These are phyloP conservation scores for Cheilosia impressa DNA, from an alignment of 2,888 invertebrate species.

Conservation along the genomic window DNA sequence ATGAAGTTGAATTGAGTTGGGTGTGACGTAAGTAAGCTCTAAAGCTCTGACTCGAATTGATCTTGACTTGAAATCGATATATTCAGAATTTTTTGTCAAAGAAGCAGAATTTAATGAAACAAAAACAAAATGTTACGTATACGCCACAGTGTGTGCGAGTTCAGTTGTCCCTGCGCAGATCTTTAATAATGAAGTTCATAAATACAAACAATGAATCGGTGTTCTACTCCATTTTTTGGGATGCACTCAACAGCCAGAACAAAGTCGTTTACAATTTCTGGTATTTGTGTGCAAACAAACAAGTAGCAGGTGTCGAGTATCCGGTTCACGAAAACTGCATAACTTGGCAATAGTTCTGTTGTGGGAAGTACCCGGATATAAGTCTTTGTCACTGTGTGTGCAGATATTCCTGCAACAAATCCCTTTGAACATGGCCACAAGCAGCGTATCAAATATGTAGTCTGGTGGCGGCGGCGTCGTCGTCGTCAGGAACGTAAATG, in stretches of 20 bases:
- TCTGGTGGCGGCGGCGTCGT: not conserved
- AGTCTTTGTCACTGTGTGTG: conserved; percentile 18
- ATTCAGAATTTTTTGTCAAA: not conserved
- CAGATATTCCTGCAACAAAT: not conserved
- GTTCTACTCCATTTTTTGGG: conserved; percentile 12
- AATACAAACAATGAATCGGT: conserved; percentile 14
- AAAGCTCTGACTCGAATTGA: not conserved
- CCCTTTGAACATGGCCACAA: conserved; percentile 13
- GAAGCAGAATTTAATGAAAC: not conserved
- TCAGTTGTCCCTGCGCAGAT: not conserved
- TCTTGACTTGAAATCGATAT: not conserved
- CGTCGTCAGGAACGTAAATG: conserved; percentile 21
- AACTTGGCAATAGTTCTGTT: conserved; percentile 40
- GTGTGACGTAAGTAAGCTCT: not conserved
- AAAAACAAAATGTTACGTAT: conserved; percentile 8
- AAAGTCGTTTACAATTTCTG: conserved; percentile 21
- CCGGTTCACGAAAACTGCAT: conserved; percentile 15
- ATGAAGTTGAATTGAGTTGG: conserved; percentile 7
- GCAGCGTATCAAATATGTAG: conserved; percentile 25
- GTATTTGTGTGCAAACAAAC: conserved; percentile 25
- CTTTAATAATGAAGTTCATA: not conserved
- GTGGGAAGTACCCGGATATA: conserved; percentile 57
- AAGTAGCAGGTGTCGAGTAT: conserved; percentile 27
- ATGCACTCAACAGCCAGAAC: not conserved
- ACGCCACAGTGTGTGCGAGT: not conserved